Base-by-base conservation (phyloP, 2,113 vertebrate genomes). In the Myxocyprinus asiaticus region DNA sequence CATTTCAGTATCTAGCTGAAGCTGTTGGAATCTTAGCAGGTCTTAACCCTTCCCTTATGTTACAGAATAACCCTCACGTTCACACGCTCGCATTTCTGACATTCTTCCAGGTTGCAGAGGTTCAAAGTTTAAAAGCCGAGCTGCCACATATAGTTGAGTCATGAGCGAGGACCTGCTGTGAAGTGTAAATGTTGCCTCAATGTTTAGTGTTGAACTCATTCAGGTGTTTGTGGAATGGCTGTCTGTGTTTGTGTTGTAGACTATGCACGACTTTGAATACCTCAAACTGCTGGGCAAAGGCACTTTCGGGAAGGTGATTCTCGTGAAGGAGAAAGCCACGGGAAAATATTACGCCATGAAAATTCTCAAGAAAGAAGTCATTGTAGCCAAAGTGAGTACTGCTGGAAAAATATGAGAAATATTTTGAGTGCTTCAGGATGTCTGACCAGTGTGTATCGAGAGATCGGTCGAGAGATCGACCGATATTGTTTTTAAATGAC, bases 321-420 rank as follows among this genome's bases (percentile, higher is more conserved):
- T 99, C 88, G 97, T 99, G 88, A 99, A 99, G 94, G 97, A 99
- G 90, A 98, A 98, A 92, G 96, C 97, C 85, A 98, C 96, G 0
- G 96, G 96, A 85, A 94, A 94, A 75, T 98, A 96, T 93, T 99
- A 98, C 0, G 96, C 96, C 83, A 98, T 98, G 96, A 99, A 99
- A 90, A 98, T 98, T 91, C 92, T 98, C n/a, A 98, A 98, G 91
- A 99, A 98, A 90, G 97, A 99, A 91, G 97, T 98, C 86, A 98
- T 98, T 79, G 96, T 98, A 89, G 97, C 97, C 83, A 98, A 99
- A 93, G 97, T 98, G 85, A 90, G 94, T 93, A 63, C 61, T 80
- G 82, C 74, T n/a, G n/a, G n/a, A n/a, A n/a, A n/a, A n/a, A n/a
- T n/a, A n/a, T 22, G 73, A 82, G 14, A 81, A 14, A 65, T 78